Percentiles rank a stretch among this genome's conserved stretches.
phyloP scores from a whole-genome alignment of 1,140 invertebrate species.

The Cryptotermes secundus region DNA sequence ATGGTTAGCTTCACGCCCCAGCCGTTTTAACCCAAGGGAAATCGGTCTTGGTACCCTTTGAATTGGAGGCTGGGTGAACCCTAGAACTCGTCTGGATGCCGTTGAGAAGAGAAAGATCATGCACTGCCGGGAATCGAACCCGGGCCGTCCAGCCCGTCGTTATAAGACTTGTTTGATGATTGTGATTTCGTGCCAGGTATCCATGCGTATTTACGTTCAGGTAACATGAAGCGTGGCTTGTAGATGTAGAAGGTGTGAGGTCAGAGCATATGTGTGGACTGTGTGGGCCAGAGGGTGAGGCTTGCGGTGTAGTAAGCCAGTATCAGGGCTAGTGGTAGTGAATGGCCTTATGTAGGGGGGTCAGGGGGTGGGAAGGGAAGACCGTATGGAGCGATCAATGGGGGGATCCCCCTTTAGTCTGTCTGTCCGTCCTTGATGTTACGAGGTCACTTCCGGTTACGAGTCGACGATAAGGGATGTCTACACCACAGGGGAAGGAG shows the following conservation, averaged over 20 bases:
- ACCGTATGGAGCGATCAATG: neutral
- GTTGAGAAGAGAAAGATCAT: no score
- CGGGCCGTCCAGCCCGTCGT: no score
- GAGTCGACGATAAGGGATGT: neutral
- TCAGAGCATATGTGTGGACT: neutral
- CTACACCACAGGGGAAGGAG: neutral
- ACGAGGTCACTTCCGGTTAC: conserved; percentile 13
- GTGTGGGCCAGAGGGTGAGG: neutral
- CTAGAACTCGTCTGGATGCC: no score
- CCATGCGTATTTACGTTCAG: no score
- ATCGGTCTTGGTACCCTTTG: no score
- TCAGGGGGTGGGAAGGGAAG: neutral
- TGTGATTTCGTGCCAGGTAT: no score
- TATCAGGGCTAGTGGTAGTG: neutral
- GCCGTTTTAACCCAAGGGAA: no score
- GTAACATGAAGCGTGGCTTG: no score
- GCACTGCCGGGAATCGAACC: no score
- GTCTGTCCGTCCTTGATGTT: conserved; percentile 17
- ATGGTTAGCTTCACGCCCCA: no score
- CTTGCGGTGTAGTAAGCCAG: neutral
- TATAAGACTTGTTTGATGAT: no score
- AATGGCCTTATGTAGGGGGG: neutral
- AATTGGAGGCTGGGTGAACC: no score
- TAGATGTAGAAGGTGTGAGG: neutral
- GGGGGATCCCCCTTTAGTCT: conserved; percentile 11